A percentile compares a stretch with the other conserved stretches of the same genome.
Conservation (phyloP, 2,797 vertebrate species). For the Gallinago nigripennis region DNA sequence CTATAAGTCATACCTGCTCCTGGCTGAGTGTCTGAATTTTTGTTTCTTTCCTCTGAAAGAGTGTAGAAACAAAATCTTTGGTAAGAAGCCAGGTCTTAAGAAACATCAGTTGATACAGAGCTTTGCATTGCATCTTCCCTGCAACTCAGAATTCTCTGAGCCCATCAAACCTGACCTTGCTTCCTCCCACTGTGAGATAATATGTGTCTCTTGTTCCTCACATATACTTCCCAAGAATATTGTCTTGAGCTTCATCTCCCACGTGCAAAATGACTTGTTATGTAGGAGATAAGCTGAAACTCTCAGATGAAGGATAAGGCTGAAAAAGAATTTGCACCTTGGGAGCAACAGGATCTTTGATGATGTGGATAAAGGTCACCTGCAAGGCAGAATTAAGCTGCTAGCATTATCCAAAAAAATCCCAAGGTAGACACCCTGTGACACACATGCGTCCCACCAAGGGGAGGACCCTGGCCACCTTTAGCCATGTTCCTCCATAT, state of each 20-base stretch:
- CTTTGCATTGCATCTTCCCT: not conserved
- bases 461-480: not conserved
- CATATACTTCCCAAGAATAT: not conserved
- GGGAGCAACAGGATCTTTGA: not conserved
- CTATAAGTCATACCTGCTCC: not conserved
- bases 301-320: not conserved
- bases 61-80: not conserved
- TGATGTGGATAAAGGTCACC: not conserved
- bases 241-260: not conserved
- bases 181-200: not conserved
- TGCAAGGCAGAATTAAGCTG: not conserved
- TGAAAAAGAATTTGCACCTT: not conserved
- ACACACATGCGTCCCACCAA: rapidly evolving
- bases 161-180: not conserved
- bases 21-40: not conserved
- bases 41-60: not conserved
- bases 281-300: not conserved
- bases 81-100: not conserved
- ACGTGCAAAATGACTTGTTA: not conserved
- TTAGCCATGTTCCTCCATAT: not conserved
- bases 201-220: not conserved
- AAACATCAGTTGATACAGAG: not conserved
- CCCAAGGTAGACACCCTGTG: rapidly evolving
- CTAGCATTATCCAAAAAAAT: not conserved
- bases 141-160: not conserved